Evolutionary conservation across 2,797 vertebrate genomes (phyloP), one percentile per base, ranked within the genome.

Genomic region (Echiichthys vipera): DNA sequence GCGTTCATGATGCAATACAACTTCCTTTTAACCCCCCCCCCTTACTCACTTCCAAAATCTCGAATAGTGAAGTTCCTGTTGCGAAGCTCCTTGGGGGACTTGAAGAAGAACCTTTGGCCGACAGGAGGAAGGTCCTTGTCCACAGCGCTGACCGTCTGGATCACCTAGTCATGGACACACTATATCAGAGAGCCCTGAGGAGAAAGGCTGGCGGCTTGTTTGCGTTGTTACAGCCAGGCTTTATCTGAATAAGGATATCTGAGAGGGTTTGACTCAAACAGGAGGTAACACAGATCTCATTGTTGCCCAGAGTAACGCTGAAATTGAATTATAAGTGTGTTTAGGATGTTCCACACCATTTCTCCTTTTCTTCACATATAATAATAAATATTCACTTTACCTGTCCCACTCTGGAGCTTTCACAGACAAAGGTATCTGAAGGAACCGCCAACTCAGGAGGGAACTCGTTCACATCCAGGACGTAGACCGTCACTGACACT

Each of bases 391-490:
- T 12, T 29, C 2, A 37, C 83, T 62, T 83, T 94, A 98, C 97
- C 96, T 97, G 96, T 90, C 96, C 96, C 30, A 92, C 84, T 88
- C 95, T 95, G 84, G 96, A 93, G 82, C 96, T 96, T 90, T 98
- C 96, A 93, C 97, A 98, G 24, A 98, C 96, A 37, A 95, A 94
- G 22, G 94, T 95, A 76, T 97, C 96, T 72, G 95, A 94, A 1
- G 95, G 95, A 67, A 94, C 88, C 22, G 93, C 91, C 84, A 98
- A 95, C 92, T 98, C 96, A 49, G 97, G 97, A 66, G 96, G 94
- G 88, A 97, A 98, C 89, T 98, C 97, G 27, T 98, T 98, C 77
- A 98, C 96, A 91, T 98, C 97, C 81, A 98, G 71, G 59, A 98
- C 91, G 66, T 95, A 95, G 91, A 98, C 91, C 27, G 91, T 89